Percentiles rank a stretch among this genome's conserved stretches.
These are phyloP conservation scores for Orthosia cruda DNA, from an alignment of 2,888 invertebrate genomes.

Conservation along the genomic window DNA sequence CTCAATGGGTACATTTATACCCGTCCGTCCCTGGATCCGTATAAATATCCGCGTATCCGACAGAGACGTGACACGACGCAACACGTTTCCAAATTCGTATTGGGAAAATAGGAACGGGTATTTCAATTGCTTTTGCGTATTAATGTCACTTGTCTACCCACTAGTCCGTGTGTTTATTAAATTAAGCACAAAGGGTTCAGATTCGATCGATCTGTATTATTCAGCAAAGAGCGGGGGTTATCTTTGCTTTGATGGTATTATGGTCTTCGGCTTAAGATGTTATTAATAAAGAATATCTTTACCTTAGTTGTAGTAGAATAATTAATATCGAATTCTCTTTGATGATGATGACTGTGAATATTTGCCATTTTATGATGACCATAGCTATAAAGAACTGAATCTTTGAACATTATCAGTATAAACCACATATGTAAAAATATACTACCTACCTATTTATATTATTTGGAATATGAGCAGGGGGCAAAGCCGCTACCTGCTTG, in stretches of 20 bases:
- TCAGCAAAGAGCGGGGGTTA: constrained; percentile 28
- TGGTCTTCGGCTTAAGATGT: background rate
- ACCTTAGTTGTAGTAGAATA: background rate
- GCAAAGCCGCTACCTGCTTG: too few relatives aligned
- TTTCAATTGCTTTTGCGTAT: constrained; percentile 84
- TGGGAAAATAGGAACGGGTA: constrained; percentile 82
- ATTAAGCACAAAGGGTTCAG: constrained; percentile 52
- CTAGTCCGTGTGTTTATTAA: constrained; percentile 64
- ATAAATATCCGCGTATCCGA: constrained; percentile 66
- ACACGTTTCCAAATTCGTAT: constrained; percentile 80
- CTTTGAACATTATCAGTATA: background rate
- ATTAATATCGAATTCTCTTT: background rate
- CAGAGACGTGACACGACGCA: constrained; percentile 73
- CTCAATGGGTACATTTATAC: constrained; percentile 23
- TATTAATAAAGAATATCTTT: constrained; percentile 1
- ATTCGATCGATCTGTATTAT: constrained; percentile 45
- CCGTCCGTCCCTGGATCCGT: constrained; percentile 60
- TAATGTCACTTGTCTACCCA: constrained; percentile 76
- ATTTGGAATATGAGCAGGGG: too few relatives aligned
- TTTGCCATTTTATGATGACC: too few relatives aligned
- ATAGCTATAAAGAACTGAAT: background rate
- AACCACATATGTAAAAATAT: too few relatives aligned
- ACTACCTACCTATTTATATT: too few relatives aligned
- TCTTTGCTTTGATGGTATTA: constrained; percentile 59
- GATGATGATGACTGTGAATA: background rate